Evolutionary conservation across 2,888 invertebrate genomes (phyloP), one percentile per base, ranked within the genome.

Genomic region (Himalopsyche anomala): DNA sequence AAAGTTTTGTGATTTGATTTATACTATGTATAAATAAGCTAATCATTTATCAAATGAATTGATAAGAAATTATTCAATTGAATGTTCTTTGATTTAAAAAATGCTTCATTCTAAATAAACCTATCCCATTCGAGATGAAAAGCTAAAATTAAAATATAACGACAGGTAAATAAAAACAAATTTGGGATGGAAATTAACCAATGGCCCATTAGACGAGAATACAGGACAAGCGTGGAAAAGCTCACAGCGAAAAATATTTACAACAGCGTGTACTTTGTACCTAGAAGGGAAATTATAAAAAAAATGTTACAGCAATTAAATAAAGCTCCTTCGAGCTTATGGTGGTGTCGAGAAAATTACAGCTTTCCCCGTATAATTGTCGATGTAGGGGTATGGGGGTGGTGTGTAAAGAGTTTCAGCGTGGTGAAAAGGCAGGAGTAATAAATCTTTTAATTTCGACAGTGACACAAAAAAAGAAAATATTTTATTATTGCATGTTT

Each of bases 301-400:
- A n/a, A 28, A 87, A 80, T 86, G 86, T 80, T 85, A 86, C 87
- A 86, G 84, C 87, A 85, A 87, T 87, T 87, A 87, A 87, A 86
- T 86, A 87, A 86, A 87, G 86, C 84, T 79, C 86, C 86, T 81
- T 83, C 84, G 82, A 42, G 84, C 81, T 82, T 54, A 83, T 55
- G 55, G 81, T 79, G 83, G 83, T 36, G 74, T 36, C 8, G 81
- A 45, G 84, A 81, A 84, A 84, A 82, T 86, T 86, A 82, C 84
- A 80, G 87, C 83, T 85, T 86, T 83, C 82, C 83, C 79, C 79
- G 74, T 85, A 84, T 87, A 86, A 86, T 85, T 87, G 86, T 81
- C 80, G 83, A 51, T 54, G 84, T 45, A 38, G 36, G 82, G n/a
- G 19, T 5, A 38, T 42, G 85, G 69, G 45, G 80, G 62, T 42